A percentile compares a stretch with the other conserved stretches of the same genome.
Conservation (phyloP, 2,113 vertebrate genomes). For the Marmota flaviventris region DNA sequence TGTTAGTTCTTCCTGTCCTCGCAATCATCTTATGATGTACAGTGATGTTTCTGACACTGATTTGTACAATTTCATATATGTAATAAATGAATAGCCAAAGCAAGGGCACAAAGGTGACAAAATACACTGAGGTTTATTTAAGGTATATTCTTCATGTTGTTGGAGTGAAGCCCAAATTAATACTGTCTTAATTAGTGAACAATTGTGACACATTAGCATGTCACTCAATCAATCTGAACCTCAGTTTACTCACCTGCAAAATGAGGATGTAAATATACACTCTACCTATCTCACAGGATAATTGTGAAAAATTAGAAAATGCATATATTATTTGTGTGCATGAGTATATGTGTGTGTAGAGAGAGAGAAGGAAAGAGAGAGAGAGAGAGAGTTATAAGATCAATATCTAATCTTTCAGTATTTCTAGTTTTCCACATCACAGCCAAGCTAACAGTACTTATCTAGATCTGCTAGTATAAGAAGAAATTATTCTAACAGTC, state of each 20-base stretch:
- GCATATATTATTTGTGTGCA: too few species aligned
- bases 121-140: neutral
- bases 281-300: neutral
- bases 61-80: neutral
- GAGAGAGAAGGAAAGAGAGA: too few species aligned
- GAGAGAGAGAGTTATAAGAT: neutral
- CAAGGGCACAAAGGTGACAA: neutral
- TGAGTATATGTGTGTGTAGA: too few species aligned
- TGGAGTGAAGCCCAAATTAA: neutral
- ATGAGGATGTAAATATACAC: neutral
- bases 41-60: neutral
- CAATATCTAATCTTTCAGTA: neutral
- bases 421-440: neutral
- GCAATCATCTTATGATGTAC: neutral
- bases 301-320: conserved; percentile 24
- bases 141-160: neutral
- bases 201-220: neutral
- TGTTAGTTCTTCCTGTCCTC: neutral
- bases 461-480: too few species aligned
- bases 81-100: neutral
- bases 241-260: neutral
- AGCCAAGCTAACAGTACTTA: neutral
- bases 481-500: too few species aligned
- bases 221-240: neutral
- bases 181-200: neutral